Evolutionary conservation across 2,113 vertebrate species (phyloP), one percentile per base, ranked within the genome.

Genomic region (Bucco capensis): DNA sequence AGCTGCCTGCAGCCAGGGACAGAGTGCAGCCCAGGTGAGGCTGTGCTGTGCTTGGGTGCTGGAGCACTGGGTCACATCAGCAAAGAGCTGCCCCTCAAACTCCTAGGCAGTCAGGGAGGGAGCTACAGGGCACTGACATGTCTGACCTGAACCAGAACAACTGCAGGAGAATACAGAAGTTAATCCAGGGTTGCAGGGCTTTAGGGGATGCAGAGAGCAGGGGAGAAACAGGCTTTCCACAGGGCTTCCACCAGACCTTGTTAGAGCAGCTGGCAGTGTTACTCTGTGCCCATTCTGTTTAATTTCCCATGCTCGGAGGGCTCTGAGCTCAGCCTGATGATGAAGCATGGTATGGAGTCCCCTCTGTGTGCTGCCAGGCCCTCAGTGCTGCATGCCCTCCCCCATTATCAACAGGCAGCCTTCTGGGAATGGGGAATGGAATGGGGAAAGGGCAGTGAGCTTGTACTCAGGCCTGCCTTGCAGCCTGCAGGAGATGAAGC

Each of bases 91-190:
- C 73, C 88, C 70, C 3, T 1, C 54, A 81, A 58, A 46, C 0
- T 0, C 0, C 23, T 25, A 31, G 42, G n/a, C 57, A 50, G 47
- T 13, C 49, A 56, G 76, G 38, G 50, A 54, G 47, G 2, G 4
- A 81, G 37, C 19, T 33, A 7, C 10, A 16, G 31, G 31, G 42
- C 5, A 5, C 3, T 38, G 62, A 24, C 0, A 0, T 2, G 1
- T 64, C 74, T 85, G 35, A 72, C 38, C 57, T 51, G 53, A 65
- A 38, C 24, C 27, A 54, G 35, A 62, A 31, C 31, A 42, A 19
- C 35, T 47, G 30, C 35, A 14, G 62, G 25, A 27, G 25, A 47
- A 37, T 19, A 27, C 5, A 46, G 37, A 21, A 71, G 14, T 74
- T 81, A 62, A 62, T 56, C n/a, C 14, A 22, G 65, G 38, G 8